Conservation (phyloP, 2,113 vertebrate genomes). For the Embiotoca jacksoni region DNA sequence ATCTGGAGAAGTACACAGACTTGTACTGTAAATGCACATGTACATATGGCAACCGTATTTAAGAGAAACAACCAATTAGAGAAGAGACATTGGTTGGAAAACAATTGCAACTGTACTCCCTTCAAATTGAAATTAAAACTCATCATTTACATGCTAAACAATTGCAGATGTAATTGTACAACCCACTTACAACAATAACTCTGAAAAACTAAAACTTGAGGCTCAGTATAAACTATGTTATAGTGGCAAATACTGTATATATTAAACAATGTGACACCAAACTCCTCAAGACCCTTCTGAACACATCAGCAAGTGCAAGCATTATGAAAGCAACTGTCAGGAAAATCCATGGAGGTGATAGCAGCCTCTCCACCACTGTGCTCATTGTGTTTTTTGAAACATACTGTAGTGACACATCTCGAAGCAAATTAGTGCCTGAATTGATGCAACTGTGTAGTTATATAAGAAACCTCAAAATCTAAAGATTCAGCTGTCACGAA, state of each 20-base stretch:
- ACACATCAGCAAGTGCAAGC: slow-evolving; percentile 6
- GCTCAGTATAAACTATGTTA: not conserved
- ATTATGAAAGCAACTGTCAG: slow-evolving; percentile 43
- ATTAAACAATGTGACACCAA: slow-evolving; percentile 17
- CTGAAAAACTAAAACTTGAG: not conserved
- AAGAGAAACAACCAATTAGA: not conserved
- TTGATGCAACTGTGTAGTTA: slow-evolving; percentile 34
- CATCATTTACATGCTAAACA: too few relatives aligned
- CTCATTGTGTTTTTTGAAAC: slow-evolving; percentile 53
- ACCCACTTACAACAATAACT: not conserved
- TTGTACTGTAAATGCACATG: not conserved
- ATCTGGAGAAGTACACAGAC: not conserved
- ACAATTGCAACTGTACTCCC: too few relatives aligned
- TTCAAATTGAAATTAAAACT: not conserved
- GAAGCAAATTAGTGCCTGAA: slow-evolving; percentile 44
- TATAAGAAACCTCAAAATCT: slow-evolving; percentile 22
- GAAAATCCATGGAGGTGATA: slow-evolving; percentile 34
- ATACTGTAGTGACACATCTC: slow-evolving; percentile 18
- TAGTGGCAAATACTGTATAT: slow-evolving; percentile 7
- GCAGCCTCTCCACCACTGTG: slow-evolving; percentile 27
- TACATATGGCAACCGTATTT: not conserved
- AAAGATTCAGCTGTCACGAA: slow-evolving; percentile 27
- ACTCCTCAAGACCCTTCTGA: slow-evolving; percentile 18
- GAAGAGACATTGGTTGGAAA: not conserved
- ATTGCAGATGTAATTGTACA: too few relatives aligned